A percentile compares a stretch with the other conserved stretches of the same genome.
phyloP scores from a whole-genome alignment of 1,140 invertebrate species.

The Tenebrio molitor region DNA sequence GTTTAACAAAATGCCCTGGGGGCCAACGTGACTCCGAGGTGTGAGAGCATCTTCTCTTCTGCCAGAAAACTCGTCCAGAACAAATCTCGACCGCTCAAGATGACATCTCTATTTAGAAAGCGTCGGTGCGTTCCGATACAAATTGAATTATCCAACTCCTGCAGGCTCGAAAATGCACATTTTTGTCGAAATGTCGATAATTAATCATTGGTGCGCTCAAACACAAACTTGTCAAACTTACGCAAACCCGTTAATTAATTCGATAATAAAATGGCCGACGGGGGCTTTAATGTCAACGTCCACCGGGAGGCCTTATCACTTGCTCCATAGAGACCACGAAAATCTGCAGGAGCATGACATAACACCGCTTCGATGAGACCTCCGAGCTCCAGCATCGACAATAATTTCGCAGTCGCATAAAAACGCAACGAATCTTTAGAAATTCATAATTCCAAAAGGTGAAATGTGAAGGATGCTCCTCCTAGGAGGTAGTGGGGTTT shows the following conservation, averaged over 20 bases:
- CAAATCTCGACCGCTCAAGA: too few relatives aligned
- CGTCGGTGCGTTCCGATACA: too few relatives aligned
- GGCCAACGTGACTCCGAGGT: too few relatives aligned
- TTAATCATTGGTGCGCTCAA: background rate
- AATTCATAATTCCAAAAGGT: conserved; percentile 21
- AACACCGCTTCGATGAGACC: background rate
- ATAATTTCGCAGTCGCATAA: conserved; percentile 15
- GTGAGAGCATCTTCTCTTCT: too few relatives aligned
- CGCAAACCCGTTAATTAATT: conserved; percentile 24
- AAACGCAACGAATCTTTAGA: conserved; percentile 32
- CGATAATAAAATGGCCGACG: too few relatives aligned
- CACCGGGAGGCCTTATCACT: background rate
- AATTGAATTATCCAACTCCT: too few relatives aligned
- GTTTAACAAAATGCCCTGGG: too few relatives aligned
- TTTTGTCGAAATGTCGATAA: too few relatives aligned
- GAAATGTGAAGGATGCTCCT: conserved; percentile 34
- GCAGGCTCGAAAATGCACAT: too few relatives aligned
- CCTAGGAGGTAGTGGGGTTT: conserved; percentile 14
- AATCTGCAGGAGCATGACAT: conserved; percentile 23
- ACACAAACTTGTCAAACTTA: background rate
- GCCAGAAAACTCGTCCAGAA: too few relatives aligned
- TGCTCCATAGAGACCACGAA: background rate
- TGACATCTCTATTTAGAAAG: too few relatives aligned
- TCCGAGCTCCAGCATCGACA: background rate
- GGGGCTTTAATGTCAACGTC: too few relatives aligned